phyloP scores from a whole-genome alignment of 1,140 invertebrate genomes.

The Holotrichia oblita region DNA sequence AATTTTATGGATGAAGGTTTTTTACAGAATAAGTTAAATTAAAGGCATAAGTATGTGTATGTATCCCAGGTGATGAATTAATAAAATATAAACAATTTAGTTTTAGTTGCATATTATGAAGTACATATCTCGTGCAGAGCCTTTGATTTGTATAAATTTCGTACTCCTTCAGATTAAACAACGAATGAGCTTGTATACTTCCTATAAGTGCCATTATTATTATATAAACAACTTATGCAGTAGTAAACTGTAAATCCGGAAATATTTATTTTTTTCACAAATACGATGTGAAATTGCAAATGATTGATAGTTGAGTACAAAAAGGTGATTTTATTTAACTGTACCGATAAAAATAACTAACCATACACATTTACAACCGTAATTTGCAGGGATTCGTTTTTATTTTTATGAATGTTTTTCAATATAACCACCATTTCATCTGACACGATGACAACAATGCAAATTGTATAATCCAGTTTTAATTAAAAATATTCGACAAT shows the following conservation, averaged over 20 bases:
- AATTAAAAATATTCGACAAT: slow-evolving; percentile 31
- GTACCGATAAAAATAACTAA: neutral
- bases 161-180: too few species aligned
- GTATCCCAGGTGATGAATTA: too few species aligned
- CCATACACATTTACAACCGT: neutral
- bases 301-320: neutral
- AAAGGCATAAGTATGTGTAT: too few species aligned
- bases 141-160: too few species aligned
- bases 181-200: neutral
- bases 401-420: neutral
- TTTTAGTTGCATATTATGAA: neutral
- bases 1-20: too few species aligned
- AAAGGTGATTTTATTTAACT: neutral
- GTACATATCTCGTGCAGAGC: neutral
- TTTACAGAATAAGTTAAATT: too few species aligned
- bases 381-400: neutral
- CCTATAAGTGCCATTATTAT: neutral
- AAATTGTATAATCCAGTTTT: slow-evolving; percentile 3
- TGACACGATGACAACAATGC: neutral
- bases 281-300: neutral
- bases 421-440: neutral
- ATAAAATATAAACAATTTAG: too few species aligned
- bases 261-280: neutral
- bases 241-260: neutral
- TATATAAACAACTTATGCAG: neutral